Evolutionary conservation across 2,888 invertebrate genomes (phyloP).

Genomic region (Keiferia lycopersicella): DNA sequence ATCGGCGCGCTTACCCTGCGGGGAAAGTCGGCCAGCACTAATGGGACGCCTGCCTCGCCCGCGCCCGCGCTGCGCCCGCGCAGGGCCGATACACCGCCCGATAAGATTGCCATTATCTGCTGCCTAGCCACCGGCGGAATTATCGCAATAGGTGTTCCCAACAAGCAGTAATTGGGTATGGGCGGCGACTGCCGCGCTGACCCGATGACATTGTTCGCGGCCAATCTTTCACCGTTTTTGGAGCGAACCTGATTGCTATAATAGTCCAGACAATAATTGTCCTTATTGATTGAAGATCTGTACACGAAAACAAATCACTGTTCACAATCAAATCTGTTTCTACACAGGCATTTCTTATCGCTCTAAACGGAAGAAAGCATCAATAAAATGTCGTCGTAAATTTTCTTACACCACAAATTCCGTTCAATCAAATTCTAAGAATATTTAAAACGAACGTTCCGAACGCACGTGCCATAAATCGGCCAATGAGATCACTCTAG

Average conservation of each 20-base stretch:
- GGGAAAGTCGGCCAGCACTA: slow-evolving; percentile 75
- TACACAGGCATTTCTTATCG: background rate
- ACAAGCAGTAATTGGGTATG: slow-evolving; percentile 34
- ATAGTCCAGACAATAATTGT: too few species aligned
- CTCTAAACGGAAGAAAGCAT: slow-evolving; percentile 16
- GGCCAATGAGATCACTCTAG: slow-evolving; percentile 40
- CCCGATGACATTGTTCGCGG: slow-evolving; percentile 25
- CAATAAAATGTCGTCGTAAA: slow-evolving; percentile 15
- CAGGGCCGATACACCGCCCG: slow-evolving; percentile 56
- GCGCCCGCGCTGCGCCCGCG: slow-evolving; percentile 28
- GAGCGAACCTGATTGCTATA: slow-evolving; percentile 4
- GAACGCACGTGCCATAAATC: slow-evolving; percentile 51
- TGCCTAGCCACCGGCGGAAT: slow-evolving; percentile 30
- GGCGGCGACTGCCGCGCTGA: slow-evolving; percentile 34
- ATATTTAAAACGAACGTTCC: slow-evolving; percentile 49
- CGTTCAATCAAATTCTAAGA: slow-evolving; percentile 39
- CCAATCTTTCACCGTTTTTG: slow-evolving; percentile 15
- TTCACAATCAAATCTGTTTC: background rate
- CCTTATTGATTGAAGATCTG: background rate
- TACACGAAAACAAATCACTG: too few species aligned
- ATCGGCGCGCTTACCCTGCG: slow-evolving; percentile 48
- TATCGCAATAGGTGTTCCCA: slow-evolving; percentile 38
- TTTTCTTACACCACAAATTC: slow-evolving; percentile 28
- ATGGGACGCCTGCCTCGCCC: slow-evolving; percentile 51
- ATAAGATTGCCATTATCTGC: slow-evolving; percentile 63